These are phyloP conservation scores for Oryzias woworae DNA, from an alignment of 2,113 vertebrate species.

Conservation along the genomic window DNA sequence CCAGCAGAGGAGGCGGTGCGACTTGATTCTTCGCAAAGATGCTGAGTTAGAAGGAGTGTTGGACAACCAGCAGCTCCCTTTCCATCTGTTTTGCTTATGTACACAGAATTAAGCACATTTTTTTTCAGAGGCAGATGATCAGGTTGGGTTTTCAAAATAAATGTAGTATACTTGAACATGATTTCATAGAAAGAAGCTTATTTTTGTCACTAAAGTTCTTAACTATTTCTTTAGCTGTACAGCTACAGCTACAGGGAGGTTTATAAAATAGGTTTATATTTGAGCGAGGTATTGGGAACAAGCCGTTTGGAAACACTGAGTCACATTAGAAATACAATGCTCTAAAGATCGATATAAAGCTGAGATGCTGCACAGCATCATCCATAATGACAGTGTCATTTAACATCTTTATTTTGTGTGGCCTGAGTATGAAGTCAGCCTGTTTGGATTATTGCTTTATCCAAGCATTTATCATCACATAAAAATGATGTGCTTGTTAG, in stretches of 20 bases:
- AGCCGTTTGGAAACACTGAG: constrained; percentile 28
- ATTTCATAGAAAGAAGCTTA: too few species aligned
- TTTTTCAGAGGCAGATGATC: neutral
- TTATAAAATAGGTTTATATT: neutral
- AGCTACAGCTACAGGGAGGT: neutral
- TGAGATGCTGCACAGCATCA: constrained; percentile 33
- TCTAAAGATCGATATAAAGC: constrained; percentile 53
- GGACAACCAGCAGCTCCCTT: neutral
- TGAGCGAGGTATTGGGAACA: constrained; percentile 9
- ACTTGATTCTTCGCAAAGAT: constrained; percentile 32
- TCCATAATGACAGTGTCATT: constrained; percentile 33
- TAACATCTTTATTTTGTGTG: constrained; percentile 38
- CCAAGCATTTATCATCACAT: neutral
- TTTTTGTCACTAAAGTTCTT: too few species aligned
- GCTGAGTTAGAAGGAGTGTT: constrained; percentile 41
- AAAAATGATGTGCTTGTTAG: too few species aligned
- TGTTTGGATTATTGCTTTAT: constrained; percentile 17
- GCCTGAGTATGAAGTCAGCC: neutral
- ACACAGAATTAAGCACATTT: constrained; percentile 7
- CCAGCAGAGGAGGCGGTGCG: constrained; percentile 41
- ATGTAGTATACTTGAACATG: too few species aligned
- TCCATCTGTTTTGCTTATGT: neutral
- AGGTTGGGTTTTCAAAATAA: constrained; percentile 6
- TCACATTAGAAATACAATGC: constrained; percentile 32
- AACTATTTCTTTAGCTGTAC: too few species aligned